Conservation (phyloP, 2,888 invertebrate genomes). For the Himalopsyche anomala region DNA sequence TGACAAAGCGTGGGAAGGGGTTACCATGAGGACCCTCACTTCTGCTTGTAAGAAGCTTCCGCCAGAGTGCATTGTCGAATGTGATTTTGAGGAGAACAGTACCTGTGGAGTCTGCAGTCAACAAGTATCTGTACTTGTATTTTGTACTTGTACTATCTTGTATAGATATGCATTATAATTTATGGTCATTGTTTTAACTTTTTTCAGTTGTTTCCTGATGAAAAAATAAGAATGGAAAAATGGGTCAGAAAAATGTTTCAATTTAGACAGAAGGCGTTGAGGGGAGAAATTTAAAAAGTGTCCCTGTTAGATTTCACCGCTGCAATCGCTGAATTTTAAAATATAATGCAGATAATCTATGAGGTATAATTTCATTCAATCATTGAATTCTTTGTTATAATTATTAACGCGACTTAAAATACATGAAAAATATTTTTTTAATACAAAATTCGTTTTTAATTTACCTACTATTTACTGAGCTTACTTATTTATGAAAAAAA, state of each 20-base stretch:
- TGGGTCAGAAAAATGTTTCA: slow-evolving; percentile 84
- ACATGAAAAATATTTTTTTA: too few species aligned
- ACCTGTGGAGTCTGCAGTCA: too few species aligned
- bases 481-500: background rate
- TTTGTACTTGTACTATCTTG: too few species aligned
- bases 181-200: slow-evolving; percentile 57
- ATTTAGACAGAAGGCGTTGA: slow-evolving; percentile 80
- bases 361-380: background rate
- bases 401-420: too few species aligned
- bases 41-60: too few species aligned
- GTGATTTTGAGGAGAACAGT: too few species aligned
- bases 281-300: slow-evolving; percentile 72
- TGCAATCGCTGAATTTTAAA: too few species aligned
- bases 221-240: slow-evolving; percentile 83
- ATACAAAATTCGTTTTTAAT: background rate
- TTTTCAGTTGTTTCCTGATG: slow-evolving; percentile 82
- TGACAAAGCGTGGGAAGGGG: too few species aligned
- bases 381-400: too few species aligned
- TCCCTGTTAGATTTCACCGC: background rate
- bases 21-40: too few species aligned
- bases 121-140: too few species aligned
- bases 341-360: background rate
- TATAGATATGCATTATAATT: background rate
- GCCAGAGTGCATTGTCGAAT: too few species aligned
- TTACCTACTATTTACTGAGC: background rate